A percentile compares a stretch with the other conserved stretches of the same genome.
These are phyloP conservation scores for Ptilonorhynchus violaceus DNA, from an alignment of 2,113 vertebrate species.

Conservation along the genomic window DNA sequence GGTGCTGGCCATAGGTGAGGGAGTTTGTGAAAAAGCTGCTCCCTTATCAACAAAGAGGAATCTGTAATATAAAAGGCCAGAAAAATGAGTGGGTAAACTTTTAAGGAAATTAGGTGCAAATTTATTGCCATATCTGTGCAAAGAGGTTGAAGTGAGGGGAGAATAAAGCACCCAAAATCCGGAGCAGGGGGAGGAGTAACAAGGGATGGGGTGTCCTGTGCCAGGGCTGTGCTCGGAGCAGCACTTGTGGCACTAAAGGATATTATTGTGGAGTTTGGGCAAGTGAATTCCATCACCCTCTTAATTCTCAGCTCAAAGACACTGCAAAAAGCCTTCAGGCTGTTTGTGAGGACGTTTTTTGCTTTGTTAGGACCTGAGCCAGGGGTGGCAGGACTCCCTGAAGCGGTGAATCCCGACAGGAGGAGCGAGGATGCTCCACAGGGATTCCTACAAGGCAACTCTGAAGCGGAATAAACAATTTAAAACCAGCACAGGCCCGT, in stretches of 20 bases:
- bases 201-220: background rate
- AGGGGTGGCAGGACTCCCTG: background rate
- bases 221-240: background rate
- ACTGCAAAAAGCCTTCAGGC: background rate
- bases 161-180: background rate
- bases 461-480: background rate
- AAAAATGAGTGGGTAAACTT: background rate
- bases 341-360: background rate
- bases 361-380: background rate
- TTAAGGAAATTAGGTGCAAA: background rate
- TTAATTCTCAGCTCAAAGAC: background rate
- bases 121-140: background rate
- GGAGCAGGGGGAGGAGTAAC: background rate
- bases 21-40: background rate
- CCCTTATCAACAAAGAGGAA: background rate
- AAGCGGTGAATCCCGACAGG: rapidly evolving
- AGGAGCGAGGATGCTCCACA: background rate
- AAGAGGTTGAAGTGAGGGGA: background rate
- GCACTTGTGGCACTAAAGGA: background rate
- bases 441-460: background rate
- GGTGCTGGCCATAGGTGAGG: background rate
- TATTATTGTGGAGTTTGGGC: background rate
- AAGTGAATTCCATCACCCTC: background rate
- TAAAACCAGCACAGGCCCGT: rapidly evolving
- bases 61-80: background rate